A percentile compares a stretch with the other conserved stretches of the same genome.
These are phyloP conservation scores for Odontocerum albicorne DNA, from an alignment of 2,888 invertebrate genomes.

Conservation along the genomic window DNA sequence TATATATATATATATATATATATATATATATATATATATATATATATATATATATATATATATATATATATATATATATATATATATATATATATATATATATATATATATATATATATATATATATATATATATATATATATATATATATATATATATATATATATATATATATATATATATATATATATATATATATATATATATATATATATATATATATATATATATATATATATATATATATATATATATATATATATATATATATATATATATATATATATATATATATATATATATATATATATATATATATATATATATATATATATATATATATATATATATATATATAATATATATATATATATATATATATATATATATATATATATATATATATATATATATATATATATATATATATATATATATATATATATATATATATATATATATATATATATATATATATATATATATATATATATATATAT, in stretches of 20 bases:
- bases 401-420: background rate
- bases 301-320: background rate
- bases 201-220: background rate
- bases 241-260: background rate
- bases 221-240: background rate
- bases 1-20: background rate
- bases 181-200: background rate
- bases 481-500: background rate
- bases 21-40: background rate
- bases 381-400: background rate
- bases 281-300: background rate
- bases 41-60: background rate
- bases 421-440: background rate
- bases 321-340: background rate
- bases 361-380: background rate
- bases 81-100: background rate
- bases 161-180: background rate
- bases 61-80: background rate
- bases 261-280: background rate
- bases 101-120: background rate
- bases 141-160: background rate
- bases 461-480: background rate
- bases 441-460: background rate
- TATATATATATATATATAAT: background rate
- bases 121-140: background rate